Base-by-base conservation (phyloP, 2,113 vertebrate species). In the Ellobius talpinus region DNA sequence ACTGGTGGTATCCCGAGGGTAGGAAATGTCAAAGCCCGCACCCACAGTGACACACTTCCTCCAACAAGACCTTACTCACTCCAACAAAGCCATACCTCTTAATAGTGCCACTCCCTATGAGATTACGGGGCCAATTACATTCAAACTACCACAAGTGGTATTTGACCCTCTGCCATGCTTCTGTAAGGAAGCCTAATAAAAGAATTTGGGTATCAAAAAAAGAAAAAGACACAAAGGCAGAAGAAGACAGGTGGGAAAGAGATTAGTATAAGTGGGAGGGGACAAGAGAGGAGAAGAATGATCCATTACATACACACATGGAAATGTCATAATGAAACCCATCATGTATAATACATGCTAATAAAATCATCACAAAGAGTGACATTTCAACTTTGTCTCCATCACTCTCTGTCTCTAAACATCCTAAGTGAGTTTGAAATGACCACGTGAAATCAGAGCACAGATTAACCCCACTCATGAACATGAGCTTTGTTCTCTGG, bases 401-500 rank as follows among this genome's bases (percentile, higher is more conserved):
- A 11, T 39, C 31, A 79, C 55, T 72, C 31, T 66, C 39, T 90
- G 24, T 65, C 70, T 74, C 31, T 24, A 11, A 74, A 72, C 17
- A 36, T 65, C 76, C 58, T 86, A 86, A 29, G 11, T 81, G 65
- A 81, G 7, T 50, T 90, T 93, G 65, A 94, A 93, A 88, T 63
- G 21, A 55, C 65, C 33, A 21, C 5, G 3, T 50, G 36, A 91
- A 87, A 91, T 93, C 61, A 7, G n/a, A 94, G 42, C 55, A 61
- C 52, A 45, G 13, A 77, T 36, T 50, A 52, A 36, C 4, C 36
- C 52, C 24, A 39, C 65, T 21, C 72, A 17, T 7, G 4, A 21
- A 24, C 42, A 4, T 21, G 87, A 26, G 45, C 36, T 47, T 89
- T 72, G 36, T n/a, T 61, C 50, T 79, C 24, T 45, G 24, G 14